A percentile compares a stretch with the other conserved stretches of the same genome.
phyloP scores from a whole-genome alignment of 2,888 invertebrate genomes.

The Mythimna pallens region DNA sequence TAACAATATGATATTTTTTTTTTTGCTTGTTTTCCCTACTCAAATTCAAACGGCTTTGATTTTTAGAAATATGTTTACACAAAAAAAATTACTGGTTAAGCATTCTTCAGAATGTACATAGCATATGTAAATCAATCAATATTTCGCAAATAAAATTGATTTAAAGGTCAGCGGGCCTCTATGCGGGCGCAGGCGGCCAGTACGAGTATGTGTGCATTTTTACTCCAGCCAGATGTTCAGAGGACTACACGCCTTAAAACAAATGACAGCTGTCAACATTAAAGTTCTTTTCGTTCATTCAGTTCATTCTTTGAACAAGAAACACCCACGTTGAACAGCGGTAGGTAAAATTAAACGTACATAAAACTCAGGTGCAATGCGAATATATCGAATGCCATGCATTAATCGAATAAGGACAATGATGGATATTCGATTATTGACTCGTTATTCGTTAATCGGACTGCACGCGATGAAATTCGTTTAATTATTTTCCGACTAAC shows the following conservation, averaged over 20 bases:
- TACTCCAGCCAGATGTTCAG: too few relatives aligned
- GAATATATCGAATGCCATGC: conserved; percentile 23
- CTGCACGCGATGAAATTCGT: conserved; percentile 7
- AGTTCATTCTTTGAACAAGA: conserved; percentile 18
- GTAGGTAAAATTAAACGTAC: conserved; percentile 41
- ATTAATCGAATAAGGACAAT: conserved; percentile 24
- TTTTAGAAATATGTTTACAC: too few relatives aligned
- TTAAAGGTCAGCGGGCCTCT: too few relatives aligned
- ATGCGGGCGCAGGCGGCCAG: too few relatives aligned
- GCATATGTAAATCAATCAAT: too few relatives aligned
- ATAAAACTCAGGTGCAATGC: conserved; percentile 46
- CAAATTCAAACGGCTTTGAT: too few relatives aligned
- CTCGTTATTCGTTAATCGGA: conserved; percentile 39
- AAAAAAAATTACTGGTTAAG: too few relatives aligned
- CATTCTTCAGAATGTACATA: too few relatives aligned
- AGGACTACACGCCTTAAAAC: not conserved
- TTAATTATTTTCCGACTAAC: conserved; percentile 25
- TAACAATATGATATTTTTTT: too few relatives aligned
- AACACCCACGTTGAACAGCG: conserved; percentile 42
- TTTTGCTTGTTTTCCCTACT: too few relatives aligned
- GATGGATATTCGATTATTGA: conserved; percentile 40
- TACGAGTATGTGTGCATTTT: too few relatives aligned
- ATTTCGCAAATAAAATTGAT: too few relatives aligned
- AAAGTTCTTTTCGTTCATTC: conserved; percentile 8
- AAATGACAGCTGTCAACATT: conserved; percentile 42